Evolutionary conservation across 2,888 invertebrate species (phyloP).

Genomic region (Abrostola tripartita): DNA sequence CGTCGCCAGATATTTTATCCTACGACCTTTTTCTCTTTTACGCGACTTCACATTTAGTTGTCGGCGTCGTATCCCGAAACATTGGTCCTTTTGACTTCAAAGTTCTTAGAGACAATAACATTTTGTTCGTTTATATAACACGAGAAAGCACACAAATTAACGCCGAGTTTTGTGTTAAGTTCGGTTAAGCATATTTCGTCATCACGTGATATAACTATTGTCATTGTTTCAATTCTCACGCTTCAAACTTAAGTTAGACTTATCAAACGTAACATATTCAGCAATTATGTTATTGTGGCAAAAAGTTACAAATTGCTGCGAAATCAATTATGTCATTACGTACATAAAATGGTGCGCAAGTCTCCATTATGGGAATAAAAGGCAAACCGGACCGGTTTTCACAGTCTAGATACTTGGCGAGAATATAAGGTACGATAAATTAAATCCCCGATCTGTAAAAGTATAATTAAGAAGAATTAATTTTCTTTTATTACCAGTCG

Average conservation of each 20-base stretch:
- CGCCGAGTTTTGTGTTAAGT: background rate
- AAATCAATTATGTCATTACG: conserved; percentile 56
- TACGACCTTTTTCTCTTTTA: background rate
- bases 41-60: background rate
- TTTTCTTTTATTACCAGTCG: background rate
- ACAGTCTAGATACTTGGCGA: conserved; percentile 8
- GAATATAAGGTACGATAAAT: background rate
- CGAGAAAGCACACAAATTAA: background rate
- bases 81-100: conserved; percentile 1
- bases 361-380: conserved; percentile 19
- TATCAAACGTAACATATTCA: conserved; percentile 24
- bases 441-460: background rate
- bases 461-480: background rate
- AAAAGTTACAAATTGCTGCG: conserved; percentile 52
- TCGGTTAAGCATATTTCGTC: conserved; percentile 18
- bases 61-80: background rate
- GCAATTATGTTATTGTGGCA: conserved; percentile 45
- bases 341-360: conserved; percentile 37
- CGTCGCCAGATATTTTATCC: background rate
- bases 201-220: conserved; percentile 35
- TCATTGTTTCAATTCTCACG: conserved; percentile 44
- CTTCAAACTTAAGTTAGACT: conserved; percentile 11
- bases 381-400: conserved; percentile 34
- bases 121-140: background rate
- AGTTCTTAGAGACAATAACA: background rate